A percentile compares a stretch with the other conserved stretches of the same genome.
Evolutionary conservation across 1,140 invertebrate genomes (phyloP).

Genomic region (Ceratoteleas bidentatus): DNA sequence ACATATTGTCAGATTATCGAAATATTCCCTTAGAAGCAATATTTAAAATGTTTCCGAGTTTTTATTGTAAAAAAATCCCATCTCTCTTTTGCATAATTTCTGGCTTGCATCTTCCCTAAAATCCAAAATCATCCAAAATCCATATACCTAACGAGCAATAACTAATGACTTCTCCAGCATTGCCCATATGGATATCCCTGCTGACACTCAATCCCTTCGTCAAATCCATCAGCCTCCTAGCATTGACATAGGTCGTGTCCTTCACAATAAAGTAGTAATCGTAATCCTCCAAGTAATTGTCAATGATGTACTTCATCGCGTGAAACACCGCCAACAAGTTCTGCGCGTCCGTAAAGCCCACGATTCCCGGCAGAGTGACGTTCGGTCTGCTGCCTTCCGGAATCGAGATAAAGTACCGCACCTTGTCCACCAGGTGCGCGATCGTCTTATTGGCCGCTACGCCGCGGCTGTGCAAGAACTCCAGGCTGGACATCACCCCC

Average conservation of each 20-base stretch:
- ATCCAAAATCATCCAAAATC: not conserved
- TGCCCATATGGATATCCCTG: slow-evolving; percentile 90
- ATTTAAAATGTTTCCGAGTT: too few relatives aligned
- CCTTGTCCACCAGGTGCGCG: slow-evolving; percentile 89
- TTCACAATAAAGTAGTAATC: slow-evolving; percentile 94
- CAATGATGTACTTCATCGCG: slow-evolving; percentile 93
- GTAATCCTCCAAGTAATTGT: slow-evolving; percentile 93
- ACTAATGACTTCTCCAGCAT: slow-evolving; percentile 78
- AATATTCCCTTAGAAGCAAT: too few relatives aligned
- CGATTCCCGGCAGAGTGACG: slow-evolving; percentile 87
- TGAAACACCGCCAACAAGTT: slow-evolving; percentile 90
- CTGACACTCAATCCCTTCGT: slow-evolving; percentile 90
- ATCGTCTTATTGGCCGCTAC: slow-evolving; percentile 91
- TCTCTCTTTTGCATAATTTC: too few relatives aligned
- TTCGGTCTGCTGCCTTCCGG: slow-evolving; percentile 85
- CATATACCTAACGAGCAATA: slow-evolving; percentile 85
- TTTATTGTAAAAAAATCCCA: too few relatives aligned
- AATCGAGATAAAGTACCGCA: slow-evolving; percentile 89
- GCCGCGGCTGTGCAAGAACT: slow-evolving; percentile 86
- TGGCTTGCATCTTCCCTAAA: too few relatives aligned
- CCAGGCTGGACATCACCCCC: slow-evolving; percentile 88
- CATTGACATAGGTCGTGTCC: slow-evolving; percentile 91
- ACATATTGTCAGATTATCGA: too few relatives aligned
- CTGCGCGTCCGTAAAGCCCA: slow-evolving; percentile 90
- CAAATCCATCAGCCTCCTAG: slow-evolving; percentile 85